Evolutionary conservation across 1,140 invertebrate species (phyloP), one percentile per base, ranked within the genome.

Genomic region (Eumaeus atala): DNA sequence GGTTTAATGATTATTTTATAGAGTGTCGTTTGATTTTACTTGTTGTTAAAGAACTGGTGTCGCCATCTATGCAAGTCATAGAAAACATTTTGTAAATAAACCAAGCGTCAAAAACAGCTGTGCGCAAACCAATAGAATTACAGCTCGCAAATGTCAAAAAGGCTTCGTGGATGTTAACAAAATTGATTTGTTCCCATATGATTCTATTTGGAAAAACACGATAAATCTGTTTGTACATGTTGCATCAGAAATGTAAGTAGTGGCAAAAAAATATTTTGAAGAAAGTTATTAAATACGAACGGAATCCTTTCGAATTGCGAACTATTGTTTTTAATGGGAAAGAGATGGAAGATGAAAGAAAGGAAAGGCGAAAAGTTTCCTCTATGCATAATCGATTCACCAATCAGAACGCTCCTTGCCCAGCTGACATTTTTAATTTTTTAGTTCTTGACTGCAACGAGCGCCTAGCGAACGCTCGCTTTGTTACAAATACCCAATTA

Each of bases 391-490:
- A 85, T 85, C 82, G 82, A 85, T 86, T 80, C 66, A 78, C 80
- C 77, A 86, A 86, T 86, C 70, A 68, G 72, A 73, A 66, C 49
- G 59, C 35, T 55, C 63, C 64, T 61, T 60, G 59, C 63, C 65
- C 80, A 84, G 82, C 83, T 86, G 83, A 80, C 76, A 81, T 74
- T 74, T 76, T 82, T 79, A 74, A 81, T 74, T 74, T 76, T 82
- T 79, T 72, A 84, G 83, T 86, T 62, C 63, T 65, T 59, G 68
- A 74, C 52, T 64, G 51, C 54, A 65, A 70, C 68, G 73, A 51
- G 67, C 63, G 66, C 48, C 42, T 56, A 38, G 36, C 50, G 49
- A 66, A 70, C 77, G 78, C 72, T 74, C 67, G 72, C 67, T 65
- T 66, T 64, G 51, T 55, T 53, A 55, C 42, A 51, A 59, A 70